These are phyloP conservation scores for Drosophila mayaguana DNA, from an alignment of 2,888 invertebrate species.

Conservation along the genomic window DNA sequence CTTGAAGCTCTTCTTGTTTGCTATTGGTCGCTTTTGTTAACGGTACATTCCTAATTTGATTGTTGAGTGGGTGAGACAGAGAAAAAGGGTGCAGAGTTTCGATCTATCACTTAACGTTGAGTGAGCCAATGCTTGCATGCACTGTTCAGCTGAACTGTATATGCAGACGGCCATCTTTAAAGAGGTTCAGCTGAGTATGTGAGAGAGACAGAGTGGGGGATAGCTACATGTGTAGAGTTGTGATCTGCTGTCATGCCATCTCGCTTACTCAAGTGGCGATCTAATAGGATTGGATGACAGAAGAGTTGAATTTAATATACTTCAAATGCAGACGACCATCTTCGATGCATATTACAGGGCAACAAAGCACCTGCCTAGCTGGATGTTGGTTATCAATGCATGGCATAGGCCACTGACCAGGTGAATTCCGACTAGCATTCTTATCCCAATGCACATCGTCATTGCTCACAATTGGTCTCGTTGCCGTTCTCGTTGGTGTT, in stretches of 20 bases:
- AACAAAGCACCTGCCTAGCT: constrained; percentile 9
- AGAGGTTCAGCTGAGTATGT: background rate
- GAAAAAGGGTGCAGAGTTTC: background rate
- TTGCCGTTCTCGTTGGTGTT: constrained; percentile 17
- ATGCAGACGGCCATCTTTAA: background rate
- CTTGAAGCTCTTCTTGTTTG: constrained; percentile 11
- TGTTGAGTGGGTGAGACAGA: background rate
- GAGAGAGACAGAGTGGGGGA: background rate
- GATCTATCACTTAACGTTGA: background rate
- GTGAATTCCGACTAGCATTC: constrained; percentile 30
- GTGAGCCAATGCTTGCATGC: background rate
- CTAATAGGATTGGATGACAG: background rate
- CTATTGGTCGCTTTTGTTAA: constrained; percentile 1
- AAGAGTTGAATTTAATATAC: background rate
- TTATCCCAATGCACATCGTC: constrained; percentile 49
- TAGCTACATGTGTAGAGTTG: background rate
- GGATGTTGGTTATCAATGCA: constrained; percentile 23
- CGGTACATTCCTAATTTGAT: constrained; percentile 11
- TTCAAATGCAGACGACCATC: background rate
- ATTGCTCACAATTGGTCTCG: constrained; percentile 38
- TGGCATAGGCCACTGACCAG: constrained; percentile 44
- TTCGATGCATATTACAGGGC: background rate
- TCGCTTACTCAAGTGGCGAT: background rate
- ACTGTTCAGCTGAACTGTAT: background rate
- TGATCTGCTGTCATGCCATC: background rate